Evolutionary conservation across 2,888 invertebrate species (phyloP), one percentile per base, ranked within the genome.

Genomic region (Leptarthrus brevirostris): DNA sequence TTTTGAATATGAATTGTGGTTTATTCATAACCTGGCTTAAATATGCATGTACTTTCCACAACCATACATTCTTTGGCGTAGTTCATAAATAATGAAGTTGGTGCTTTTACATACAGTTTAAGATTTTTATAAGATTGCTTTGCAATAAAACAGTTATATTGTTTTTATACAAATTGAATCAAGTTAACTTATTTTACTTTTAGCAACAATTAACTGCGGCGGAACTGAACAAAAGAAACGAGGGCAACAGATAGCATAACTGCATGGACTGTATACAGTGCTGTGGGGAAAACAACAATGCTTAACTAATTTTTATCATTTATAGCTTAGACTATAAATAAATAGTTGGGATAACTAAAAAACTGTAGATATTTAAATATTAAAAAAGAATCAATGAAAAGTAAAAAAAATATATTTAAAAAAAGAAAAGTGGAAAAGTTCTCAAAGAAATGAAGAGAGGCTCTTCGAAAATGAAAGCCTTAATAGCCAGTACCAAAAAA

Each of bases 181-280:
- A 30, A 3, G 8, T 30, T 30, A 30, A 3, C 4, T 30, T 49
- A 36, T 49, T 12, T 49, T 20, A 24, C 20, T 20, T 61, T 30
- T 16, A 72, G 85, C 76, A 83, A 72, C 85, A 85, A 80, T 77
- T 85, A 78, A 83, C 83, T 77, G 82, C 84, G 79, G 82, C 82
- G 79, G 78, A 83, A 80, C 81, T 82, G 79, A 82, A 79, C 79
- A 80, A 81, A 73, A 84, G 84, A 78, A 82, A 78, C 77, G 88
- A 87, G 75, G 87, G 86, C 78, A 89, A 88, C 78, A 90, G 90
- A 89, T 90, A 90, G 89, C 90, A 90, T 81, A 88, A 90, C 83
- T 90, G 90, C 83, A 90, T 90, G 83, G 89, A 90, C 84, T 90
- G 90, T 85, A 90, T 90, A 79, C 90, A 89, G 81, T 90, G 90